Percentiles rank a stretch among this genome's conserved stretches.
These are phyloP conservation scores for Protophormia terraenovae DNA, from an alignment of 2,888 invertebrate species.

Conservation along the genomic window DNA sequence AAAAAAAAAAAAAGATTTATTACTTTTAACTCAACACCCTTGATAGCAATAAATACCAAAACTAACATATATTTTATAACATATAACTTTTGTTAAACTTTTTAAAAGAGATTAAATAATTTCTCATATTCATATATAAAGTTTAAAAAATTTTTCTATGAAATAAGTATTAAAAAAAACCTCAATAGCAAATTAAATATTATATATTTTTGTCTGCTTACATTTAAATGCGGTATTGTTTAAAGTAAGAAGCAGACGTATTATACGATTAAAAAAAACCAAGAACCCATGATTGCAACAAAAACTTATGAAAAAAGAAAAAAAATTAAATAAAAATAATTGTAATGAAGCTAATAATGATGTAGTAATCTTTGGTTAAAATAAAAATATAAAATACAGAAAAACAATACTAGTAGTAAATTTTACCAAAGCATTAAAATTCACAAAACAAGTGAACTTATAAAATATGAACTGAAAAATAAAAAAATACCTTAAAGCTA, in stretches of 20 bases:
- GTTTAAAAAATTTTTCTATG: not conserved
- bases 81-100: slow-evolving; percentile 10
- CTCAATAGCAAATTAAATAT: slow-evolving; percentile 53
- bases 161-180: slow-evolving; percentile 37
- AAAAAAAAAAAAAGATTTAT: slow-evolving; percentile 40
- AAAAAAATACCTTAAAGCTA: slow-evolving; percentile 53
- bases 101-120: slow-evolving; percentile 48
- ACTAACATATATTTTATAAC: not conserved
- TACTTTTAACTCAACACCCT: slow-evolving; percentile 30
- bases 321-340: slow-evolving; percentile 20
- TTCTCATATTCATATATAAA: slow-evolving; percentile 52
- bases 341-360: slow-evolving; percentile 58
- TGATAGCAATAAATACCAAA: slow-evolving; percentile 25
- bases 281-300: slow-evolving; percentile 60
- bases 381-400: not conserved
- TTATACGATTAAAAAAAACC: slow-evolving; percentile 41
- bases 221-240: not conserved
- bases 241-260: not conserved
- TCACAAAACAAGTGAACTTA: slow-evolving; percentile 60
- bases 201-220: not conserved
- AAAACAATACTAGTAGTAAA: slow-evolving; percentile 46
- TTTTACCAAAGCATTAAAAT: slow-evolving; percentile 39
- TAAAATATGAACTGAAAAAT: slow-evolving; percentile 41
- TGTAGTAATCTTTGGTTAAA: slow-evolving; percentile 51
- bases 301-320: slow-evolving; percentile 8